Evolutionary conservation across 1,140 invertebrate species (phyloP).

Genomic region (Drosophila hydei): DNA sequence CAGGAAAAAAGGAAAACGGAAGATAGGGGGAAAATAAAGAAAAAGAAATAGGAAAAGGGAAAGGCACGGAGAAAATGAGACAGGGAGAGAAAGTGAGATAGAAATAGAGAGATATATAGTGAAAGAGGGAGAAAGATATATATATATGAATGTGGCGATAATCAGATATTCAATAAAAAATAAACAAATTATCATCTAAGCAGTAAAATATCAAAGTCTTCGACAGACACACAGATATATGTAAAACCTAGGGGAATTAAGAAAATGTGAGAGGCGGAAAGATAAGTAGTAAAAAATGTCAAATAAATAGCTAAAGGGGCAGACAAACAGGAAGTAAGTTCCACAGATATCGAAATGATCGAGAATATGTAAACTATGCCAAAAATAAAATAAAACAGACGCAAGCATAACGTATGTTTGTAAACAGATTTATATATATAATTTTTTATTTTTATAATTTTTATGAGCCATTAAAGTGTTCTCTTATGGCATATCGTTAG

Average conservation of each 20-base stretch:
- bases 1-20: neutral
- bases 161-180: no score
- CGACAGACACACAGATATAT: neutral
- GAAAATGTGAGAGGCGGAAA: neutral
- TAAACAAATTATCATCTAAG: no score
- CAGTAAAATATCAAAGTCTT: no score
- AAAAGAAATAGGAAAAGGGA: no score
- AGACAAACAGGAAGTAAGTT: conserved; percentile 2
- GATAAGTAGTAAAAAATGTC: neutral
- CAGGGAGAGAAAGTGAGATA: no score
- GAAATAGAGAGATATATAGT: no score
- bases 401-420: neutral
- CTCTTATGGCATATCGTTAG: neutral
- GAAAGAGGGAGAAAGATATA: neutral
- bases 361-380: neutral
- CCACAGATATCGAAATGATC: neutral
- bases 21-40: no score
- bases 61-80: no score
- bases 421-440: neutral
- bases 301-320: neutral
- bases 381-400: neutral
- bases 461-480: neutral
- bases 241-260: neutral
- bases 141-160: no score
- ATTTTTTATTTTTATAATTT: no score